A percentile compares a stretch with the other conserved stretches of the same genome.
These are phyloP conservation scores for Trichomalopsis sarcophagae DNA, from an alignment of 1,140 invertebrate genomes.

Conservation along the genomic window DNA sequence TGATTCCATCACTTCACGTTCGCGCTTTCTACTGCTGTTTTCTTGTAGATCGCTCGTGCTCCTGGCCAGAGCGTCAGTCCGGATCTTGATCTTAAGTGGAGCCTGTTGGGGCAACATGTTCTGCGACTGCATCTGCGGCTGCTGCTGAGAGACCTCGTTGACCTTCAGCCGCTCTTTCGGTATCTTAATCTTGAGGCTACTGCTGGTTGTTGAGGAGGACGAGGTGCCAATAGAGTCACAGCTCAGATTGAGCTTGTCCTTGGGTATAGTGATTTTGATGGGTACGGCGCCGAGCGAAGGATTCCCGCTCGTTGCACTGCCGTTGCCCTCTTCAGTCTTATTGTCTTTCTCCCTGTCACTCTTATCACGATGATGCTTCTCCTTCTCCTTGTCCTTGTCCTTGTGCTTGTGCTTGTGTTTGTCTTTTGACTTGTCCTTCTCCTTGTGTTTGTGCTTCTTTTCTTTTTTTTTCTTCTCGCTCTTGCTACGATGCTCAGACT, in stretches of 20 bases:
- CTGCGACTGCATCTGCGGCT: conserved; percentile 54
- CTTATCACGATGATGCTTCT: conserved; percentile 76
- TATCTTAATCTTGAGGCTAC: conserved; percentile 79
- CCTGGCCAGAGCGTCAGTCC: conserved; percentile 72
- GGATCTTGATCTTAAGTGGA: conserved; percentile 76
- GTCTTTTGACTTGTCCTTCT: conserved; percentile 81
- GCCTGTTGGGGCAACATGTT: conserved; percentile 57
- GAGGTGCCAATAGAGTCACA: conserved; percentile 54
- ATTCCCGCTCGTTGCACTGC: background rate
- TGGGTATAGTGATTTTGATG: conserved; percentile 82
- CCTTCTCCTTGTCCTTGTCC: conserved; percentile 77
- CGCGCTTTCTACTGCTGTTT: conserved; percentile 61
- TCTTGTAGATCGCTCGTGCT: conserved; percentile 56
- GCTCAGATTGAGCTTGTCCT: conserved; percentile 77
- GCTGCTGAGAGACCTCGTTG: conserved; percentile 55
- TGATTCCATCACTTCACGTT: conserved; percentile 57
- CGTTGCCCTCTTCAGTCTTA: conserved; percentile 53
- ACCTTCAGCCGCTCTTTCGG: conserved; percentile 78
- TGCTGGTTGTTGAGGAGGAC: conserved; percentile 40
- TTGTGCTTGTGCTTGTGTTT: conserved; percentile 82
- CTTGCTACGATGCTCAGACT: conserved; percentile 74
- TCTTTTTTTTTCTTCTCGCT: conserved; percentile 80
- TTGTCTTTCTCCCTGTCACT: conserved; percentile 67
- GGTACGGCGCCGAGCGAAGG: conserved; percentile 68
- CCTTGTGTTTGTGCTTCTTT: conserved; percentile 81